A percentile compares a stretch with the other conserved stretches of the same genome.
Conservation (phyloP, 2,797 vertebrate genomes). For the Phrynocephalus forsythii region DNA sequence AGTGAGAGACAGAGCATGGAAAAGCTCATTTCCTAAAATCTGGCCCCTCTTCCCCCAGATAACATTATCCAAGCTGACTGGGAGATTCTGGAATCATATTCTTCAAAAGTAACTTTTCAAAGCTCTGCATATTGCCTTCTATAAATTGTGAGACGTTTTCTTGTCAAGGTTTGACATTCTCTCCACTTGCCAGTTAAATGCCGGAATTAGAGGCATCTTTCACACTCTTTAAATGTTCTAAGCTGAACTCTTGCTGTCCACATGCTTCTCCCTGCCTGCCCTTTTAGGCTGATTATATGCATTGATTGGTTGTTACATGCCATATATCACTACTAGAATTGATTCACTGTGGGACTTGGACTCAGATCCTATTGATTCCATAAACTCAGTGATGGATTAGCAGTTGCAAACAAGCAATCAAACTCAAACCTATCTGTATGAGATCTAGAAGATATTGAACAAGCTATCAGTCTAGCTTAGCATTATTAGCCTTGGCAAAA, state of each 20-base stretch:
- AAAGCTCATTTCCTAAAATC: no score
- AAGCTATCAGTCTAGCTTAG: constrained; percentile 4
- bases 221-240: neutral
- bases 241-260: neutral
- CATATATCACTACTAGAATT: constrained; percentile 2
- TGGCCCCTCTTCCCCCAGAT: no score
- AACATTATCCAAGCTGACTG: neutral
- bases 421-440: constrained; percentile 14
- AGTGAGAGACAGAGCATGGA: no score
- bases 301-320: constrained; percentile 25
- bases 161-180: neutral
- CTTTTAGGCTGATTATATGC: neutral
- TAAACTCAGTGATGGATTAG: neutral
- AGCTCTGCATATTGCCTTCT: neutral
- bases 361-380: neutral
- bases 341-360: constrained; percentile 14
- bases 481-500: constrained; percentile 31
- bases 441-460: neutral
- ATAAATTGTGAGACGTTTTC: neutral
- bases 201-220: neutral
- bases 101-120: no score
- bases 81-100: neutral
- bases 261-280: neutral
- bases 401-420: constrained; percentile 20
- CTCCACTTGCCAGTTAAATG: neutral